Evolutionary conservation across 1,140 invertebrate species (phyloP).

Genomic region (Trichomalopsis sarcophagae): DNA sequence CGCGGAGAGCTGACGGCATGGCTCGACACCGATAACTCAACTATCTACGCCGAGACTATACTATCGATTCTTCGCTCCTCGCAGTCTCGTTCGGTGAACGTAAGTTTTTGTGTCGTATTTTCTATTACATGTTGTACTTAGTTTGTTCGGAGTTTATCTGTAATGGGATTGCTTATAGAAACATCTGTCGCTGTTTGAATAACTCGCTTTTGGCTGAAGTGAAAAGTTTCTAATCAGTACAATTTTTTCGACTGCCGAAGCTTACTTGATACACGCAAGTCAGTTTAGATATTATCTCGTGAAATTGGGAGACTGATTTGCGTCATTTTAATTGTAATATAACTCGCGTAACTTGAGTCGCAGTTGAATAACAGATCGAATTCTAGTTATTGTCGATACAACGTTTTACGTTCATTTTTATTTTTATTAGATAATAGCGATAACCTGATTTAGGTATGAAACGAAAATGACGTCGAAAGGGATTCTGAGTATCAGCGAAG

Average conservation of each 20-base stretch:
- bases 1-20: neutral
- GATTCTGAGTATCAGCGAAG: slow-evolving; percentile 64
- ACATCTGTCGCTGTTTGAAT: neutral
- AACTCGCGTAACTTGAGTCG: no score
- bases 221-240: neutral
- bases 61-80: neutral
- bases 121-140: neutral
- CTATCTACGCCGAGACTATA: neutral
- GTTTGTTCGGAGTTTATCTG: neutral
- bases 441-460: neutral
- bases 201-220: neutral
- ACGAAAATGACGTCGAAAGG: slow-evolving; percentile 51
- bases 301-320: no score
- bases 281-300: neutral
- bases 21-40: neutral
- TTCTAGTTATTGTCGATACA: neutral
- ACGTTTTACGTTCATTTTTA: neutral
- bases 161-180: neutral
- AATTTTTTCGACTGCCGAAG: no score
- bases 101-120: neutral
- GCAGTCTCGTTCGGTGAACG: neutral
- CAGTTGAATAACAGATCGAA: neutral
- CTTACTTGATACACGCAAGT: neutral
- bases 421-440: neutral
- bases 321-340: neutral